Base-by-base conservation (phyloP, 2,797 vertebrate genomes). In the Botia almorhae region DNA sequence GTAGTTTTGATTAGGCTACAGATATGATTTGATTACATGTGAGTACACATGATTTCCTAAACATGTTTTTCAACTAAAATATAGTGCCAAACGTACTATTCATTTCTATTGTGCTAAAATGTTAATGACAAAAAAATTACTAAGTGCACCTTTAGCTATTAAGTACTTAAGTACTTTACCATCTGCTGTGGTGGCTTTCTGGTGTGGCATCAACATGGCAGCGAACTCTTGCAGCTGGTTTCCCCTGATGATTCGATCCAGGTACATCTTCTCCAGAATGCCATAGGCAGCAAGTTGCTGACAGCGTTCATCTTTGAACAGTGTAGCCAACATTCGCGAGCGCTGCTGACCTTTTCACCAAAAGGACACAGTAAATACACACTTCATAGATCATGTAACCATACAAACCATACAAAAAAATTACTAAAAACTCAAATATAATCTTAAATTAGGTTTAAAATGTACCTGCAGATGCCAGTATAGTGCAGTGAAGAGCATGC, bases 281-380 rank as follows among this genome's bases (percentile, higher is more conserved):
- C 98, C 97, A 39, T 99, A 98, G 23, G 98, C 96, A 13, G 98
- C 94, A 81, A 99, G 96, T 89, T 99, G 98, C 89, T 99, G 98
- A 89, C 98, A 99, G 76, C 98, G 95, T 87, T 99, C 98, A 56
- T 99, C 98, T 85, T 99, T 99, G 85, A 99, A 99, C n/a, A 99
- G 95, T 0, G 98, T 99, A 80, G 98, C 98, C 80, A 99, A 90
- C 98, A 99, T 99, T 17, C 97, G 95, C 74, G 98, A 99, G 21
- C 98, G 96, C 88, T 99, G 98, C 83, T 99, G 98, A 78, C 98
- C 98, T 99, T 74, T 16, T 29, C 2, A 61, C 7, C 56, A 64
- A 48, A 4, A 72, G 13, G 43, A 80, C 19, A 29, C 43, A 43
- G 16, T 19, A 19, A 51, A 3, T 56, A 2, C 29, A 3, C 3